These are phyloP conservation scores for Triplophysa rosa DNA, from an alignment of 2,113 vertebrate genomes.

Conservation along the genomic window DNA sequence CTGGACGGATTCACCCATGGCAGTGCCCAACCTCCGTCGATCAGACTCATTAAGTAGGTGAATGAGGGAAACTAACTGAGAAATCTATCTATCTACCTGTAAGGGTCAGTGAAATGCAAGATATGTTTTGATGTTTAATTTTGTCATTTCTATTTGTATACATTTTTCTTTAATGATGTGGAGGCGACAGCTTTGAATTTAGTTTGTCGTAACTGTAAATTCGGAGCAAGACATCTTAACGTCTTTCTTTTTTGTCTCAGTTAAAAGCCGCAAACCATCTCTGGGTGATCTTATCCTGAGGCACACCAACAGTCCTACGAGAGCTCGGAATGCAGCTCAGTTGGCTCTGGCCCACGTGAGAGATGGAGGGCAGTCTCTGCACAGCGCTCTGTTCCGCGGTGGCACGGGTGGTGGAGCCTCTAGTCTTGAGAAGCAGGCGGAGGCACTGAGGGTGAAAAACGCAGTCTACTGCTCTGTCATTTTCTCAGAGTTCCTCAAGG, in stretches of 20 bases:
- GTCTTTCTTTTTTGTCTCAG: constrained; percentile 58
- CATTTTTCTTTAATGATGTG: too few species aligned
- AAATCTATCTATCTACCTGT: too few species aligned
- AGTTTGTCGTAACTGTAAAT: too few species aligned
- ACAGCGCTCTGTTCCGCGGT: constrained; percentile 76
- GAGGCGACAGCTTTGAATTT: too few species aligned
- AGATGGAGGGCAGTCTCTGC: constrained; percentile 81
- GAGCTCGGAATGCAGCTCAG: constrained; percentile 84
- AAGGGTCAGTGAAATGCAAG: not conserved
- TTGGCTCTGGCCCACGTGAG: constrained; percentile 84
- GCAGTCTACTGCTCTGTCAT: constrained; percentile 93
- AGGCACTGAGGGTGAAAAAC: constrained; percentile 90
- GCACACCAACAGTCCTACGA: constrained; percentile 88
- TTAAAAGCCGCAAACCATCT: constrained; percentile 88
- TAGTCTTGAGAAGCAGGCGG: constrained; percentile 80
- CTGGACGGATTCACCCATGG: constrained; percentile 76
- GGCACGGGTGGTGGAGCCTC: constrained; percentile 49
- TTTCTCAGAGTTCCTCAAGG: constrained; percentile 95
- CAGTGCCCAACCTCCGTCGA: constrained; percentile 76
- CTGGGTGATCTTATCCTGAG: constrained; percentile 91
- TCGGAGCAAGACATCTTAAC: not conserved
- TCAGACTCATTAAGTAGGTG: constrained; percentile 83
- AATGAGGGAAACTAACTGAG: not conserved
- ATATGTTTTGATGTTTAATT: not conserved
- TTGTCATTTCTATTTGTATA: not conserved